Conservation (phyloP, 64 coral and sea anemone genomes). For the Cladopsammia gracilis region DNA sequence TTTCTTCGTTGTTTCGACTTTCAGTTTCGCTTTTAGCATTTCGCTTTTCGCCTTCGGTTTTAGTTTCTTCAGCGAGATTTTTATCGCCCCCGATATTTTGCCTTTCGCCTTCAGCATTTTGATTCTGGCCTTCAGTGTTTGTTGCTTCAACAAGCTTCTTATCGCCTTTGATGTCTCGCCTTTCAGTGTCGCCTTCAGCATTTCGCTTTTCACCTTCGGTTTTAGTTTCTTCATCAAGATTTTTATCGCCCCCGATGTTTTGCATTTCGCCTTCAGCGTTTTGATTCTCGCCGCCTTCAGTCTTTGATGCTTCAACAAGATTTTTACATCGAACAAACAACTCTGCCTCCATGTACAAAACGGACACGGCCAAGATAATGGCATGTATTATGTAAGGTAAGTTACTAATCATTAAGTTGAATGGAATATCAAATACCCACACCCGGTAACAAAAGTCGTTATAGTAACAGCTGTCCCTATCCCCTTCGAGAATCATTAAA, state of each 20-base stretch:
- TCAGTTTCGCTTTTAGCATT: background rate
- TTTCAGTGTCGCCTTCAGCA: too few relatives aligned
- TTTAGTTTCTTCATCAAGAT: too few relatives aligned
- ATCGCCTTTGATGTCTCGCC: too few relatives aligned
- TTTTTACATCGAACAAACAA: slow-evolving; percentile 34
- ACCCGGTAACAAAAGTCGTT: slow-evolving; percentile 79
- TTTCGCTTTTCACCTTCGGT: too few relatives aligned
- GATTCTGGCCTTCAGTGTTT: background rate
- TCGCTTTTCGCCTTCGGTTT: background rate
- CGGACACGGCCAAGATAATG: slow-evolving; percentile 42
- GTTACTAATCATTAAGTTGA: slow-evolving; percentile 81
- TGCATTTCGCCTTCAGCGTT: too few relatives aligned
- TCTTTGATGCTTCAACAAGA: too few relatives aligned
- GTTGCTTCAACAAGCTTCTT: background rate
- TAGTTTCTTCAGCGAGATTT: background rate
- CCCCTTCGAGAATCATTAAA: slow-evolving; percentile 58
- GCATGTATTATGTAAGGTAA: slow-evolving; percentile 63
- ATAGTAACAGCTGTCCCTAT: slow-evolving; percentile 73
- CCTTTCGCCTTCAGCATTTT: too few relatives aligned
- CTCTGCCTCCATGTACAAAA: slow-evolving; percentile 65
- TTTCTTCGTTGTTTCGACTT: too few relatives aligned
- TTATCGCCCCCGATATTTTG: too few relatives aligned
- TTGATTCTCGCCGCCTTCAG: background rate
- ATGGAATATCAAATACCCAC: slow-evolving; percentile 31
- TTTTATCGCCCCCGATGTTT: too few relatives aligned